A percentile compares a stretch with the other conserved stretches of the same genome.
These are phyloP conservation scores for Plotosus lineatus DNA, from an alignment of 2,113 vertebrate species.

Conservation along the genomic window DNA sequence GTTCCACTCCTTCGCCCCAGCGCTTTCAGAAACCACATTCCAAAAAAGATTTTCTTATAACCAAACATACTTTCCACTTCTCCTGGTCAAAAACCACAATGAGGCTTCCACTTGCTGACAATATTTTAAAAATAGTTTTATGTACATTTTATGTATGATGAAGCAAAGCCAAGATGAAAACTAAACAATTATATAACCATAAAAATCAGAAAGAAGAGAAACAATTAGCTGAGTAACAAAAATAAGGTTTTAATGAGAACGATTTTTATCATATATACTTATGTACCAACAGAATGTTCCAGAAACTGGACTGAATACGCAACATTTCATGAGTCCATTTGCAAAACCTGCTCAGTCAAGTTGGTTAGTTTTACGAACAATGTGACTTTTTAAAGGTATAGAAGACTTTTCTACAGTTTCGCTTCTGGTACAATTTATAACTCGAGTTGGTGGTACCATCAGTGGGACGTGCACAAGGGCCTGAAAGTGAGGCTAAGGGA, in stretches of 20 bases:
- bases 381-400: no score
- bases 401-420: no score
- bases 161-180: not conserved
- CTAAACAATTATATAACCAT: not conserved
- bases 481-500: no score
- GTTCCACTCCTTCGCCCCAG: not conserved
- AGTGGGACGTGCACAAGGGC: no score
- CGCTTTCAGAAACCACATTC: conserved; percentile 9
- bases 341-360: no score
- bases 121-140: not conserved
- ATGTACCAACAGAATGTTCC: not conserved
- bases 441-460: no score
- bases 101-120: not conserved
- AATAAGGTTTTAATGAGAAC: conserved; percentile 15
- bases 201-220: not conserved
- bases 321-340: no score
- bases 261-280: not conserved
- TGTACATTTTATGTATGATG: not conserved
- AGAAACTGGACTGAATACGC: not conserved
- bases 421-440: no score
- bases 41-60: conserved; percentile 1
- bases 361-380: no score
- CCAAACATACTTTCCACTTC: not conserved
- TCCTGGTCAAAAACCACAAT: conserved; percentile 42
- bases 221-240: not conserved